phyloP scores from a whole-genome alignment of 2,797 vertebrate genomes.

The Hyperoplus lanceolatus region DNA sequence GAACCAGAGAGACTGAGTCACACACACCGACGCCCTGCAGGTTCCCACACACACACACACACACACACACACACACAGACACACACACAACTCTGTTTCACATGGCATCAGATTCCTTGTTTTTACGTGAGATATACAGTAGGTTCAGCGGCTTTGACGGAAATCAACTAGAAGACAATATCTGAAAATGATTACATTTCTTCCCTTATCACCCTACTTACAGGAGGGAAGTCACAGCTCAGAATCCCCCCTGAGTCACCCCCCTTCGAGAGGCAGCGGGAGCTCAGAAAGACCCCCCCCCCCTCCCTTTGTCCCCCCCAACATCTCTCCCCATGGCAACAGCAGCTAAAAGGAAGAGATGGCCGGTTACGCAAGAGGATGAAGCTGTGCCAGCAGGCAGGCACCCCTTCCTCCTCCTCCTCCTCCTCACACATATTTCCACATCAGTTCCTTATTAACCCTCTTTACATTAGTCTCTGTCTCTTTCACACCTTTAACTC shows the following conservation, averaged over 20 bases:
- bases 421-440: conserved; percentile 52
- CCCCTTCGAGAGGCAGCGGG: conserved; percentile 79
- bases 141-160: not conserved
- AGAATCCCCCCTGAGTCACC: conserved; percentile 64
- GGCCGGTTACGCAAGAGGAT: conserved; percentile 88
- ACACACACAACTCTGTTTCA: not conserved
- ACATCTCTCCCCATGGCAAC: conserved; percentile 92
- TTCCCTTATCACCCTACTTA: conserved; percentile 2
- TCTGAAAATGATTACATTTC: conserved; percentile 43
- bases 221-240: conserved; percentile 55
- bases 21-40: conserved; percentile 20
- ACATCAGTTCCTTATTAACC: conserved; percentile 46
- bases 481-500: conserved; percentile 43
- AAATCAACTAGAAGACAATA: conserved; percentile 14
- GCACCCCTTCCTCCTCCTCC: conserved; percentile 48
- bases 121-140: not conserved
- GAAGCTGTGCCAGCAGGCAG: conserved; percentile 83
- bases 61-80: conserved; percentile 5
- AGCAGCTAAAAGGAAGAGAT: conserved; percentile 85
- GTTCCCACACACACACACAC: conserved; percentile 28
- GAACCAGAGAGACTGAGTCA: conserved; percentile 58
- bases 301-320: not conserved
- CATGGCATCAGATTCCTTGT: not conserved
- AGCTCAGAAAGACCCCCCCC: conserved; percentile 42
- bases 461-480: conserved; percentile 39